phyloP scores from a whole-genome alignment of 1,140 invertebrate genomes.

The Bombus fervidus region DNA sequence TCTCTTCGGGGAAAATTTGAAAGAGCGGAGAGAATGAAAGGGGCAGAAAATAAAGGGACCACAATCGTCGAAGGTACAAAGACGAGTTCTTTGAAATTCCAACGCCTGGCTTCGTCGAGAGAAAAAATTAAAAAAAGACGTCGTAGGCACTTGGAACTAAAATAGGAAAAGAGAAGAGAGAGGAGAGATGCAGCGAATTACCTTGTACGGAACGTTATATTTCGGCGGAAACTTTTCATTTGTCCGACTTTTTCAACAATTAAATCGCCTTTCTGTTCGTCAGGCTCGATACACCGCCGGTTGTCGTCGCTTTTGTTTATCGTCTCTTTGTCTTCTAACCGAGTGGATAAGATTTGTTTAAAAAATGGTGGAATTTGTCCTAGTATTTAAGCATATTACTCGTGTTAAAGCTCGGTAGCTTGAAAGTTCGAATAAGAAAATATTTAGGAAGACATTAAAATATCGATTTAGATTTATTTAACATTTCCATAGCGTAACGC shows the following conservation, averaged over 20 bases:
- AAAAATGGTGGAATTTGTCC: background rate
- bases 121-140: background rate
- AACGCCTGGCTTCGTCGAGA: background rate
- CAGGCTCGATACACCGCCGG: background rate
- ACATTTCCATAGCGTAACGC: no score
- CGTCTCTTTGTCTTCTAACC: background rate
- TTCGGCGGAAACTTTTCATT: constrained; percentile 6
- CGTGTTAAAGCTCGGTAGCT: no score
- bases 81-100: constrained; percentile 24
- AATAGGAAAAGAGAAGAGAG: background rate
- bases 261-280: background rate
- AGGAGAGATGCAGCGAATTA: background rate
- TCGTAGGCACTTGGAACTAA: background rate
- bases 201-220: background rate
- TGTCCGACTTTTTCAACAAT: background rate
- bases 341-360: background rate
- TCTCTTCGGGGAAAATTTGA: background rate
- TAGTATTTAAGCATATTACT: background rate
- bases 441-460: background rate
- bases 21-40: constrained; percentile 4
- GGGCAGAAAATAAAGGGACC: constrained; percentile 34
- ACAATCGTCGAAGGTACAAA: constrained; percentile 37
- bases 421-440: background rate
- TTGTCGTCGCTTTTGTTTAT: background rate
- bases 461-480: no score